Base-by-base conservation (phyloP, 2,888 invertebrate species). In the Callyntrura guangdongensis region DNA sequence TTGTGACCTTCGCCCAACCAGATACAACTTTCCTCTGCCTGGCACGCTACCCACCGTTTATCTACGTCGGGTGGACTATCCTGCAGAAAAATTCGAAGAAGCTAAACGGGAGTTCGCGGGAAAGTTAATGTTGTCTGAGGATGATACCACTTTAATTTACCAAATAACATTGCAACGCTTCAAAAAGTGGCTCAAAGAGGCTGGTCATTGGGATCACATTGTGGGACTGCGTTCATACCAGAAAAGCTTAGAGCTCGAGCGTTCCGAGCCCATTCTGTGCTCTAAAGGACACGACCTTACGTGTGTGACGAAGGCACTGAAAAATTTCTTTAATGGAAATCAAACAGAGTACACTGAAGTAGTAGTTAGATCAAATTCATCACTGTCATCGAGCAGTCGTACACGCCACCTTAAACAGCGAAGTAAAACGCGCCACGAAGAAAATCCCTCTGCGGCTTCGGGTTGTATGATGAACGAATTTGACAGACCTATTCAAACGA, bases 161-260 rank as follows among this genome's bases (percentile, higher is more conserved):
- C 89, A 89, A 89, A 81, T 83, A 12, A 84, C 89, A 0, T 17
- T 89, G 25, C 74, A 53, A 0, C 45, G 89, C 4, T 91, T 91
- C 45, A 85, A 89, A n/a, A 81, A 86, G n/a, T 91, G 91, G 91
- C 49, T 91, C n/a, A 74, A 87, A 22, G 83, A 91, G 25, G 14
- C 86, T 0, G 89, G 89, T 12, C n/a, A 86, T 20, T 69, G 45
- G 22, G 86, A 89, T 1, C 82, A 86, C 0, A 45, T 91, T n/a
- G 64, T 81, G 6, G 91, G 91, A 27, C 69, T 91, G 8, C 82
- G 91, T 36, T 89, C 91, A 2, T 64, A 89, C 3, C 89, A 89
- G 17, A 86, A 86, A 56, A 84, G 64, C n/a, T 0, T 89, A 25
- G 83, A 89, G 22, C 84, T 77, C 27, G 72, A 89, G 22, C 20